phyloP scores from a whole-genome alignment of 2,113 vertebrate species.

The Pluvianellus socialis region DNA sequence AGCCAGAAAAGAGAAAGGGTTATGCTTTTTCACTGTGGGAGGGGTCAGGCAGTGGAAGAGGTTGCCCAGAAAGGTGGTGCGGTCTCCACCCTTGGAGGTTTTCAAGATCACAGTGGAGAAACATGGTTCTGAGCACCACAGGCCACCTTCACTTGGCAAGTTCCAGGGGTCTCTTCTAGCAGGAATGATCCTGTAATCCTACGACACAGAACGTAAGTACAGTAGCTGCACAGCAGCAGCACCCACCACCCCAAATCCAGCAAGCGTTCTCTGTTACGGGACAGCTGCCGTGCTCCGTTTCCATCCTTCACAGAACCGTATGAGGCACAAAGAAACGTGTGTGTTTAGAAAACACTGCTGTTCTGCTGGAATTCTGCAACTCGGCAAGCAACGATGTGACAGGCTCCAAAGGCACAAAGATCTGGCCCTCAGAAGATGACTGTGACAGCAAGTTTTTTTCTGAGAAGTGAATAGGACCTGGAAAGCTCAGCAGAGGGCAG shows the following conservation, averaged over 20 bases:
- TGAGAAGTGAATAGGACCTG: neutral
- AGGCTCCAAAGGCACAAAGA: neutral
- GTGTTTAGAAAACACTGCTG: neutral
- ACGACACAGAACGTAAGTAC: neutral
- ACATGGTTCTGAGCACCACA: neutral
- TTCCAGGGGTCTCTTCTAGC: neutral
- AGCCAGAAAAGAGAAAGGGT: neutral
- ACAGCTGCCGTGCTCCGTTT: neutral
- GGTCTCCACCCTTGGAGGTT: neutral
- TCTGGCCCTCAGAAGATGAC: neutral
- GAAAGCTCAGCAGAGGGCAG: neutral
- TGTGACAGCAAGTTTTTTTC: neutral
- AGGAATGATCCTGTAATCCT: neutral
- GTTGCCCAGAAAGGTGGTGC: neutral
- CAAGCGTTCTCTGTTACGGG: fast-evolving
- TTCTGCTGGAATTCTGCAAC: neutral
- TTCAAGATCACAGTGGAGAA: neutral
- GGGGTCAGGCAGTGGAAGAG: neutral
- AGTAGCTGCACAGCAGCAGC: neutral
- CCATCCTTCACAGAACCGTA: neutral
- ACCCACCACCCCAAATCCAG: neutral
- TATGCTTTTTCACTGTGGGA: neutral
- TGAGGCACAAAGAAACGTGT: neutral
- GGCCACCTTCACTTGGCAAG: fast-evolving
- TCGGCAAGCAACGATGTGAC: neutral